These are phyloP conservation scores for Varanus salvator DNA, from an alignment of 2,113 vertebrate species.

Conservation along the genomic window DNA sequence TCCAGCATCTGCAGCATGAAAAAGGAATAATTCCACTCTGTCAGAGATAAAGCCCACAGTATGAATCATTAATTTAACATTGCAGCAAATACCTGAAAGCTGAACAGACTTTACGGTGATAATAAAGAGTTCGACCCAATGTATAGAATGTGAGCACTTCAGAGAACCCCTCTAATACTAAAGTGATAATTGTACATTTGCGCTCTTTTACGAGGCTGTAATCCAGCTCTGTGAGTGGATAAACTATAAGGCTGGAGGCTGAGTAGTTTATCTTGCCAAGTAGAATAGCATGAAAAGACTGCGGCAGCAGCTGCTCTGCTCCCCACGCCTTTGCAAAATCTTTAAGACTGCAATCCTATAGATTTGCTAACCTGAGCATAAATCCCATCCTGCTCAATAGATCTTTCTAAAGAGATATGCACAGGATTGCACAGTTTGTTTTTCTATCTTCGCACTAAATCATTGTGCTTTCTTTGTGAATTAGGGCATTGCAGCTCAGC, in stretches of 20 bases:
- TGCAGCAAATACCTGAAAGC: constrained; percentile 64
- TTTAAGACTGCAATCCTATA: neutral
- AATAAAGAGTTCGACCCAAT: constrained; percentile 67
- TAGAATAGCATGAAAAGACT: constrained; percentile 14
- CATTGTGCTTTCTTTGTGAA: neutral
- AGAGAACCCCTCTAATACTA: constrained; percentile 55
- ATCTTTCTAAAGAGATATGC: neutral
- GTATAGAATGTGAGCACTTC: constrained; percentile 62
- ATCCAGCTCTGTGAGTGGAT: constrained; percentile 64
- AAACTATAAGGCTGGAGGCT: constrained; percentile 62
- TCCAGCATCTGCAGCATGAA: constrained; percentile 11
- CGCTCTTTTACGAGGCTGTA: constrained; percentile 72
- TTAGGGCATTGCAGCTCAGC: neutral
- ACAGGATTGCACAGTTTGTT: neutral
- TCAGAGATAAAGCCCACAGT: constrained; percentile 27
- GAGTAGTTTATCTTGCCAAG: constrained; percentile 56
- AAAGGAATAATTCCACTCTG: constrained; percentile 44
- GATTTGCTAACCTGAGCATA: neutral
- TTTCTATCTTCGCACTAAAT: neutral
- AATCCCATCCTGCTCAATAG: neutral
- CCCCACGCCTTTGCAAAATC: neutral
- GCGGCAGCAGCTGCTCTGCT: neutral
- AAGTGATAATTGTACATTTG: constrained; percentile 70
- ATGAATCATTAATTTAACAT: constrained; percentile 66
- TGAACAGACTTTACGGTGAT: constrained; percentile 60